Base-by-base conservation (phyloP, 2,113 vertebrate species). In the Menura novaehollandiae region DNA sequence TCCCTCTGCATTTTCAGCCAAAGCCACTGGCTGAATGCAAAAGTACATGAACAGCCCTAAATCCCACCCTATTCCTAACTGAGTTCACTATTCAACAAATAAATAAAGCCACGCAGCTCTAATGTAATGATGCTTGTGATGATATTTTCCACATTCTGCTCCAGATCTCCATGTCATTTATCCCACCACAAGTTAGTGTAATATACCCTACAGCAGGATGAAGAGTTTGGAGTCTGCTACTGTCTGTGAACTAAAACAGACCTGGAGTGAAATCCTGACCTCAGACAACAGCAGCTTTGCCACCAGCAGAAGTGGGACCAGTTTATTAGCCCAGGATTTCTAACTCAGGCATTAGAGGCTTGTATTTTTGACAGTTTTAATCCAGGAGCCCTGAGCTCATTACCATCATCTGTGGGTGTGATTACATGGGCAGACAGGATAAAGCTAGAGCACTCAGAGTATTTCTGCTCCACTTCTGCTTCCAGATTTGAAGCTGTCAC, bases 121-220 rank as follows among this genome's bases (percentile, higher is more conserved):
- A 92, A 92, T 78, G 83, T 28, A 93, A 43, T 77, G 83, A 89
- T 91, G 84, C 56, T 84, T 80, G 56, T 74, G 95, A 92, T 94
- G 95, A 97, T 68, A 93, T 93, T 95, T 92, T 95, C 90, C 96
- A 91, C 68, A 52, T 91, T 79, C 88, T n/a, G 53, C 85, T 95
- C 88, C 93, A 96, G 88, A 92, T 84, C 82, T 93, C 76, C 26
- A 17, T 68, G 76, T 74, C 79, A 81, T 84, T 89, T 55, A 41
- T 84, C 88, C 93, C 79, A 94, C 93, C 78, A 83, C 82, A 94
- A 88, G 59, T 88, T 41, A 43, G 49, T 17, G 47, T n/a, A 59
- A 93, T 56, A 37, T n/a, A 37, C 47, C 90, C 93, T 71, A 72
- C 60, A 92, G 85, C 51, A 37, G 64, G 68, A 86, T 63, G 76